phyloP scores from a whole-genome alignment of 2,888 invertebrate genomes.

The Leptinotarsa haldemani region DNA sequence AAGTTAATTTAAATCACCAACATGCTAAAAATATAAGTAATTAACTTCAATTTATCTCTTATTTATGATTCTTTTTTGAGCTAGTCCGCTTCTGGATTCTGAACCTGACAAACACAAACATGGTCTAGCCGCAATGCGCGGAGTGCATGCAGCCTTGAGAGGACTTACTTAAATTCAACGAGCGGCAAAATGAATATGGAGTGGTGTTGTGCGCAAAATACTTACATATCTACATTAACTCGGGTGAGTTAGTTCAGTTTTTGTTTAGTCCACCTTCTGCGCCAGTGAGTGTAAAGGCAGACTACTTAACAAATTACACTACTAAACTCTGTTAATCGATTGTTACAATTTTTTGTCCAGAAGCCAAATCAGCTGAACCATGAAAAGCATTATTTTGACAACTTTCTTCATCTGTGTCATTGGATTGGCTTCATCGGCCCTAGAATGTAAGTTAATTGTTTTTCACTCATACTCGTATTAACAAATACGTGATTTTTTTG shows the following conservation, averaged over 20 bases:
- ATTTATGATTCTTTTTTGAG: too few species aligned
- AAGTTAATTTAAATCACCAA: too few species aligned
- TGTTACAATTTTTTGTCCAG: neutral
- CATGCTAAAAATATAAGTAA: too few species aligned
- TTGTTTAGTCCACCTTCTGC: constrained; percentile 79
- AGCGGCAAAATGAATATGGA: neutral
- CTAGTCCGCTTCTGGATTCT: too few species aligned
- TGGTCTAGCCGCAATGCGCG: constrained; percentile 40
- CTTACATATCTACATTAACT: constrained; percentile 36
- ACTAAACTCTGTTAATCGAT: neutral
- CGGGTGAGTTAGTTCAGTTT: constrained; percentile 35
- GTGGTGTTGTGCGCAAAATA: constrained; percentile 55
- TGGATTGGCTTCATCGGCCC: constrained; percentile 68
- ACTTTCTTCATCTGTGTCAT: constrained; percentile 55
- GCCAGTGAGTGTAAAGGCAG: constrained; percentile 93
- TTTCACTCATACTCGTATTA: constrained; percentile 26
- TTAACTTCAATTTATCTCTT: too few species aligned
- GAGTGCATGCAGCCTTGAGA: neutral
- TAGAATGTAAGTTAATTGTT: constrained; percentile 75
- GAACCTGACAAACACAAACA: constrained; percentile 45
- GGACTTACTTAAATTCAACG: neutral
- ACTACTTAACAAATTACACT: constrained; percentile 36
- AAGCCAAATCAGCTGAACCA: constrained; percentile 55
- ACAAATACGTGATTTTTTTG: too few species aligned
- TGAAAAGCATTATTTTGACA: constrained; percentile 66